Conservation (phyloP, 1,140 invertebrate species). For the Phthorimaea operculella region DNA sequence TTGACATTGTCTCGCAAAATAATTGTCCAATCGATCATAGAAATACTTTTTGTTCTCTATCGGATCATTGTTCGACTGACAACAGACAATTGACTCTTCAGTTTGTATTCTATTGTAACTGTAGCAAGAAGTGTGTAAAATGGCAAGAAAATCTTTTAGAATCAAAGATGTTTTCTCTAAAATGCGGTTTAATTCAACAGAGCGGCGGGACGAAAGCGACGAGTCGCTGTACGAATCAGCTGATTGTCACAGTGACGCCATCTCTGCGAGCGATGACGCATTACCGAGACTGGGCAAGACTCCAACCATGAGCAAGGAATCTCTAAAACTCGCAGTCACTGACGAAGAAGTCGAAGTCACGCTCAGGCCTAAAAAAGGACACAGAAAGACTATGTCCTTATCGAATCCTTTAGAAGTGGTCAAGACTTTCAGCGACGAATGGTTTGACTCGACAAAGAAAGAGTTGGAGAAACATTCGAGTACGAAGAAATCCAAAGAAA, state of each 20-base stretch:
- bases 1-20: slow-evolving; percentile 10
- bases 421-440: slow-evolving; percentile 58
- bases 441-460: slow-evolving; percentile 52
- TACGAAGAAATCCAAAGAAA: slow-evolving; percentile 61
- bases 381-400: slow-evolving; percentile 85
- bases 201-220: slow-evolving; percentile 59
- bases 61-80: slow-evolving; percentile 13
- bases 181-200: slow-evolving; percentile 27
- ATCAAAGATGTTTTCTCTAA: neutral
- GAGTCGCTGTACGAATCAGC: slow-evolving; percentile 60
- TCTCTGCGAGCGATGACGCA: slow-evolving; percentile 61
- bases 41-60: slow-evolving; percentile 16
- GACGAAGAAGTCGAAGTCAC: slow-evolving; percentile 52
- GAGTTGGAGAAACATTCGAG: slow-evolving; percentile 57
- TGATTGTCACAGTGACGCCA: slow-evolving; percentile 56
- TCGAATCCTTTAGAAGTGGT: slow-evolving; percentile 76
- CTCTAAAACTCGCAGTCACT: slow-evolving; percentile 51
- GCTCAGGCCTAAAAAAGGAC: slow-evolving; percentile 44
- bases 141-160: slow-evolving; percentile 25
- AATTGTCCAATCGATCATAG: slow-evolving; percentile 15
- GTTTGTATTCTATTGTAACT: neutral
- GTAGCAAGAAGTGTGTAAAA: neutral
- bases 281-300: slow-evolving; percentile 46
- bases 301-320: slow-evolving; percentile 60
- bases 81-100: neutral